Conservation (phyloP, 2,888 invertebrate species). For the Rhaphigaster nebulosa region DNA sequence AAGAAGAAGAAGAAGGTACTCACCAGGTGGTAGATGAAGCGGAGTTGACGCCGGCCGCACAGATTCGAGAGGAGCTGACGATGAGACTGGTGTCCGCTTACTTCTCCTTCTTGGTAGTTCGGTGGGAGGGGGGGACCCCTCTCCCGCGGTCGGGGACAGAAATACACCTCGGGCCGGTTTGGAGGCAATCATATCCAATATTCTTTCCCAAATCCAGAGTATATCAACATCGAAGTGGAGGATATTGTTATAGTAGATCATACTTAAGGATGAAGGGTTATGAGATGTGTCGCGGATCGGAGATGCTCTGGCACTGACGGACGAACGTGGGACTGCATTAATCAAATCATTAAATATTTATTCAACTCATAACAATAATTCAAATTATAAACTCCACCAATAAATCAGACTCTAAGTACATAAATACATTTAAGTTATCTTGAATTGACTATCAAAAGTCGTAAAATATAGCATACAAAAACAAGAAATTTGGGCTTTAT, state of each 20-base stretch:
- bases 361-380: too few species aligned
- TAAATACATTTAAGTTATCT: too few species aligned
- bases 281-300: too few species aligned
- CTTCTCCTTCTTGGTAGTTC: constrained; percentile 46
- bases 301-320: too few species aligned
- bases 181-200: constrained; percentile 25
- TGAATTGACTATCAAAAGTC: too few species aligned
- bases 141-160: not conserved
- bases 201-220: constrained; percentile 11
- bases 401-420: too few species aligned
- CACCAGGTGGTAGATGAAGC: constrained; percentile 33
- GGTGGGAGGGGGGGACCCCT: not conserved
- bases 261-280: too few species aligned
- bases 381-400: too few species aligned
- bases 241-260: not conserved
- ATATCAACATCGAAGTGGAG: not conserved
- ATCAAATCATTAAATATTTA: too few species aligned
- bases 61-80: constrained; percentile 51
- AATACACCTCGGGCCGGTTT: constrained; percentile 48
- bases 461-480: too few species aligned
- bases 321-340: too few species aligned
- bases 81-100: constrained; percentile 52
- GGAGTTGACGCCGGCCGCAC: constrained; percentile 29
- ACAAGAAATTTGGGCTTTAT: too few species aligned
- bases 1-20: constrained; percentile 9